phyloP scores from a whole-genome alignment of 2,888 invertebrate genomes.

The Diachrysia chrysitis region DNA sequence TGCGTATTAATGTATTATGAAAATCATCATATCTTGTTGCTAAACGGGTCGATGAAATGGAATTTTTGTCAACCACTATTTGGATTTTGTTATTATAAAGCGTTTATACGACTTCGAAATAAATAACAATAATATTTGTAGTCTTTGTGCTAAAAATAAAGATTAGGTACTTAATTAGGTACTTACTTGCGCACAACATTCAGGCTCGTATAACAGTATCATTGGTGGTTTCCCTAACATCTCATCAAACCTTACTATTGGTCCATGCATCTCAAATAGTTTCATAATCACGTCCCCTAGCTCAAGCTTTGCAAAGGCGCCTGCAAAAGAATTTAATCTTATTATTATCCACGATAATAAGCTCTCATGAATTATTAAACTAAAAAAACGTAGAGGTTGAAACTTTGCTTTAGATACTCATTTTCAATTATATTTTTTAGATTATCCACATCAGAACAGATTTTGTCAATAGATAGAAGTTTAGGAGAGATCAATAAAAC shows the following conservation, averaged over 20 bases:
- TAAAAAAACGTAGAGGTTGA: too few relatives aligned
- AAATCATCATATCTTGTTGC: not conserved
- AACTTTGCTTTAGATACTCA: too few relatives aligned
- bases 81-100: too few relatives aligned
- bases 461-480: too few relatives aligned
- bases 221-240: conserved; percentile 58
- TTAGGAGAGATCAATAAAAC: too few relatives aligned
- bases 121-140: not conserved
- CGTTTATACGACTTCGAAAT: not conserved
- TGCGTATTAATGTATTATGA: too few relatives aligned
- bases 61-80: not conserved
- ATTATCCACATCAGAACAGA: too few relatives aligned
- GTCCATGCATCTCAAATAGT: conserved; percentile 68
- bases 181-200: conserved; percentile 65
- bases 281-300: conserved; percentile 45
- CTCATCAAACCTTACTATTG: conserved; percentile 67
- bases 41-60: not conserved
- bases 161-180: too few relatives aligned
- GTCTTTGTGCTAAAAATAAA: not conserved
- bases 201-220: conserved; percentile 69
- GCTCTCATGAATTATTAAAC: too few relatives aligned
- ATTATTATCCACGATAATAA: not conserved
- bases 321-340: conserved; percentile 43
- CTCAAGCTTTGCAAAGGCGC: conserved; percentile 50
- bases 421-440: too few relatives aligned